These are phyloP conservation scores for Hofmannophila pseudospretella DNA, from an alignment of 2,888 invertebrate species.

Conservation along the genomic window DNA sequence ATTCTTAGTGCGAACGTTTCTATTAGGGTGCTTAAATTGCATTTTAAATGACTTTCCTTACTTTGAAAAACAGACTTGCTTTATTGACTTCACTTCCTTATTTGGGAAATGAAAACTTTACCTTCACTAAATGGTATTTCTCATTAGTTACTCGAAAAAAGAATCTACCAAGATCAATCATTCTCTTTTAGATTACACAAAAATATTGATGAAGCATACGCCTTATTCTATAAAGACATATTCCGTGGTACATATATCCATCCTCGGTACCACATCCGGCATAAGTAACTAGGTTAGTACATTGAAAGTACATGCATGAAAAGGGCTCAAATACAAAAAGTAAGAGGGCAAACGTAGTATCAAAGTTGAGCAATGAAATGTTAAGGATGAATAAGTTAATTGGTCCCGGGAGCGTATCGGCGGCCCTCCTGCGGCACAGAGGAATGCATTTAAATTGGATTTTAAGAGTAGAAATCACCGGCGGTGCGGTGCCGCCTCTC, in stretches of 20 bases:
- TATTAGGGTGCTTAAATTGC: conserved; percentile 71
- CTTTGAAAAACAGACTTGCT: conserved; percentile 20
- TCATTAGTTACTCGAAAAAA: too few species aligned
- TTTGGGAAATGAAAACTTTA: too few species aligned
- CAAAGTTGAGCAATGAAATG: conserved; percentile 74
- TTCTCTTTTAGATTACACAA: too few species aligned
- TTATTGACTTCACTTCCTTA: too few species aligned
- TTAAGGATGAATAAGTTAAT: conserved; percentile 78
- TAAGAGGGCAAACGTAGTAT: conserved; percentile 45
- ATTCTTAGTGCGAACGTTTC: conserved; percentile 68
- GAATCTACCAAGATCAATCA: too few species aligned
- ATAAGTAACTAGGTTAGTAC: too few species aligned
- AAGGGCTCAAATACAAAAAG: conserved; percentile 33
- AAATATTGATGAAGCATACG: too few species aligned
- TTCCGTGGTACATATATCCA: too few species aligned
- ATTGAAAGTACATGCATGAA: too few species aligned
- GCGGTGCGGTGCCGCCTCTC: conserved; percentile 42
- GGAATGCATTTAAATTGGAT: conserved; percentile 79
- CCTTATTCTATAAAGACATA: too few species aligned
- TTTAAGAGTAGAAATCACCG: conserved; percentile 78
- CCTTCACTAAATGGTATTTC: too few species aligned
- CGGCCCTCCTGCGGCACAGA: conserved; percentile 73
- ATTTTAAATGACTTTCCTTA: conserved; percentile 63
- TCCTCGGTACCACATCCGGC: too few species aligned
- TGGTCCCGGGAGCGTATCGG: conserved; percentile 73